These are phyloP conservation scores for Drosophila bifasciata DNA, from an alignment of 1,140 invertebrate species.

Conservation along the genomic window DNA sequence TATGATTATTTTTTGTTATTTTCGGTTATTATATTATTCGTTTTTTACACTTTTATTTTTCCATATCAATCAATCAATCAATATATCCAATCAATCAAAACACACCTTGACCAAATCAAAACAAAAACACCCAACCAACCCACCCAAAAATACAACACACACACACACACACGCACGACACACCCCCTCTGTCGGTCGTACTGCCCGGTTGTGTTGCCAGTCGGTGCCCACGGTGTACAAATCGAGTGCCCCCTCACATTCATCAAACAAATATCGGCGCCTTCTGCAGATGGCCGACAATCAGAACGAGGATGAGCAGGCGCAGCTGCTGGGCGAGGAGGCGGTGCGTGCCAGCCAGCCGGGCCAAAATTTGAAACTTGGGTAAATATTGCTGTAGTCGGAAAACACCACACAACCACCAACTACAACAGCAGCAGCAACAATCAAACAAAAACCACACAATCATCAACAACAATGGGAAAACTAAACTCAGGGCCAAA, in stretches of 20 bases:
- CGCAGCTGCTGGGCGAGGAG: constrained; percentile 97
- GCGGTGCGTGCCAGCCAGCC: constrained; percentile 95
- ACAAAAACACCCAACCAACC: constrained; percentile 47
- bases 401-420: constrained; percentile 6
- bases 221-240: constrained; percentile 82
- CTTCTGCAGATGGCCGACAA: constrained; percentile 93
- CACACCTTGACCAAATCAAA: constrained; percentile 34
- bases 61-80: constrained; percentile 57
- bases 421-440: constrained; percentile 6
- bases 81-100: constrained; percentile 31
- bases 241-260: constrained; percentile 59
- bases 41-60: constrained; percentile 74
- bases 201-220: constrained; percentile 76
- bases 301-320: constrained; percentile 96
- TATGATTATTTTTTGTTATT: constrained; percentile 28
- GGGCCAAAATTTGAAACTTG: constrained; percentile 94
- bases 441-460: background rate
- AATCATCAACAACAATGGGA: constrained; percentile 42
- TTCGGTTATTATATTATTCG: constrained; percentile 68
- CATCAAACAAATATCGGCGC: constrained; percentile 81
- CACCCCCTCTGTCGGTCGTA: constrained; percentile 23
- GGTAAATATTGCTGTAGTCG: constrained; percentile 87
- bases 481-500: constrained; percentile 73
- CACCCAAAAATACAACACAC: constrained; percentile 40
- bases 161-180: constrained; percentile 28